Percentiles rank a stretch among this genome's conserved stretches.
phyloP scores from a whole-genome alignment of 2,113 vertebrate genomes.

The Thalassarche chlororhynchos region DNA sequence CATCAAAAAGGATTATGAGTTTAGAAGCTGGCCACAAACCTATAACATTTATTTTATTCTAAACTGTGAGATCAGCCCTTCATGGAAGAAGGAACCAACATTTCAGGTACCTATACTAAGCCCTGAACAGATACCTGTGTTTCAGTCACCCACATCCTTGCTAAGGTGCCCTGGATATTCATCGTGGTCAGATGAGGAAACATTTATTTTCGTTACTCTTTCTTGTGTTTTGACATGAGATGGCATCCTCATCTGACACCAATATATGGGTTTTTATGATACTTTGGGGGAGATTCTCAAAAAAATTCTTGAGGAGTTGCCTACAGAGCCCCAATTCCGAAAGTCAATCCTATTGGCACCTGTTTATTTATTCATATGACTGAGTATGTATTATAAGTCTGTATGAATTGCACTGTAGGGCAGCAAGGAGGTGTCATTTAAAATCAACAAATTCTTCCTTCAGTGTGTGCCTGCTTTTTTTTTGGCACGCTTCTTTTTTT shows the following conservation, averaged over 20 bases:
- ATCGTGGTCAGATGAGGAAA: not conserved
- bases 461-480: not conserved
- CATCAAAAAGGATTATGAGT: not conserved
- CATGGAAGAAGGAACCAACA: not conserved
- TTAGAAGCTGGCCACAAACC: not conserved
- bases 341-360: not conserved
- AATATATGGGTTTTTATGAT: not conserved
- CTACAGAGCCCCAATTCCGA: not conserved
- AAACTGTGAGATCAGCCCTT: not conserved
- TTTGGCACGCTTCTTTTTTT: not conserved
- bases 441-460: not conserved
- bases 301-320: not conserved
- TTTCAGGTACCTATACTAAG: not conserved
- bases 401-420: not conserved
- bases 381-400: not conserved
- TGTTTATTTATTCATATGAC: not conserved
- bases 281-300: not conserved
- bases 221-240: accelerated
- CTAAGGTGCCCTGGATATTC: not conserved
- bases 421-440: not conserved
- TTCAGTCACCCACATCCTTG: not conserved
- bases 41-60: not conserved
- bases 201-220: not conserved
- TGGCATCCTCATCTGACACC: not conserved
- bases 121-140: not conserved